Evolutionary conservation across 35 echinoderm and acorn worm genomes (phyloP).

Genomic region (Ophioderma brevispina): DNA sequence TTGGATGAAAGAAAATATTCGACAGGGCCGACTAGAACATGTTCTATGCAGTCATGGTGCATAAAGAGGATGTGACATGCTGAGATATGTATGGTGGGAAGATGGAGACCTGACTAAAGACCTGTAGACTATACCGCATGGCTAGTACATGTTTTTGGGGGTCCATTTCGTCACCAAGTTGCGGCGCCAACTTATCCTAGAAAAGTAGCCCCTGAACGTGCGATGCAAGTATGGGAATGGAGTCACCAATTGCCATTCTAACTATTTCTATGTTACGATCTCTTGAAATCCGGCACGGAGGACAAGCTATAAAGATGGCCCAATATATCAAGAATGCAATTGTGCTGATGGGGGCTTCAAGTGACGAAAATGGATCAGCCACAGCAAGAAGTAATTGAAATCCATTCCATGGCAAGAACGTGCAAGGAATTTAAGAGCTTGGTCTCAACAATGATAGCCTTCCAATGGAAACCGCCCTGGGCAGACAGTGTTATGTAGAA

Average conservation of each 20-base stretch:
- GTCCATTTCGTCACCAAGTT: constrained; percentile 68
- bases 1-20: constrained; percentile 27
- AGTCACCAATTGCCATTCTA: not conserved
- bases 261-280: constrained; percentile 72
- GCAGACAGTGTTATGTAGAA: constrained; percentile 45
- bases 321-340: not conserved
- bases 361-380: constrained; percentile 55
- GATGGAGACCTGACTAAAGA: constrained; percentile 28
- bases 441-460: constrained; percentile 28
- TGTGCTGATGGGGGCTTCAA: constrained; percentile 31
- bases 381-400: constrained; percentile 32
- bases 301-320: not conserved
- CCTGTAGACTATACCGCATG: constrained; percentile 53
- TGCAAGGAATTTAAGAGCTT: constrained; percentile 32
- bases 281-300: constrained; percentile 38
- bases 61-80: constrained; percentile 24
- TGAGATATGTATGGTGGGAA: constrained; percentile 37
- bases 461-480: constrained; percentile 50
- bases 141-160: constrained; percentile 75
- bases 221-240: not conserved
- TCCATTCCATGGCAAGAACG: constrained; percentile 30
- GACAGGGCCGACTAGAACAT: constrained; percentile 28
- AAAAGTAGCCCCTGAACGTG: constrained; percentile 53
- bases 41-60: constrained; percentile 39
- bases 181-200: constrained; percentile 38